Conservation (phyloP, 2,113 vertebrate species). For the Suricata suricatta region DNA sequence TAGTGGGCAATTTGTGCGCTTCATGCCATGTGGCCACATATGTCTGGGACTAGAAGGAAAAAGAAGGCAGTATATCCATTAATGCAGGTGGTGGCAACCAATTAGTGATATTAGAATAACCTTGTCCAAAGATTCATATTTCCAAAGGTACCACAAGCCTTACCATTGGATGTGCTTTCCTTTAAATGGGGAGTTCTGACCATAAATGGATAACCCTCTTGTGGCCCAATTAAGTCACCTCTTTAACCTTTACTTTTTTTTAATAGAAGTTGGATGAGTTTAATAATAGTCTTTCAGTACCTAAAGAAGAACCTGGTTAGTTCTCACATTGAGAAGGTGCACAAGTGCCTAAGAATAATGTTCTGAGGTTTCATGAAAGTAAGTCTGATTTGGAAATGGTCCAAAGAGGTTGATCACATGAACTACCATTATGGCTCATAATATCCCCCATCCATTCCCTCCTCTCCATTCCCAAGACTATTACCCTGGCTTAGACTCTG, state of each 20-base stretch:
- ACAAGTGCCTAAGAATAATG: not conserved
- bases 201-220: not conserved
- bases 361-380: not conserved
- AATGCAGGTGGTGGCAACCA: constrained; percentile 48
- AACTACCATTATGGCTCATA: not conserved
- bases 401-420: not conserved
- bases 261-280: not conserved
- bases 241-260: not conserved
- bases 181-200: not conserved
- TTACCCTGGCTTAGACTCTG: not conserved
- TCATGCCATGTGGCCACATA: not conserved
- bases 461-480: not conserved
- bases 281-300: not conserved
- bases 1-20: constrained; percentile 61
- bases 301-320: not conserved
- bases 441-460: not conserved
- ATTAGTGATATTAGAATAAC: constrained; percentile 74
- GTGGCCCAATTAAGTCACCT: not conserved
- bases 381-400: not conserved
- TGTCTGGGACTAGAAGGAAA: not conserved
- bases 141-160: constrained; percentile 39
- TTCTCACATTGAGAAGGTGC: not conserved
- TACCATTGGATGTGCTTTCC: constrained; percentile 13
- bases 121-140: constrained; percentile 57
- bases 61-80: constrained; percentile 52